A percentile compares a stretch with the other conserved stretches of the same genome.
These are phyloP conservation scores for Scelioninae gen. 1 DNA, from an alignment of 2,888 invertebrate genomes.

Conservation along the genomic window DNA sequence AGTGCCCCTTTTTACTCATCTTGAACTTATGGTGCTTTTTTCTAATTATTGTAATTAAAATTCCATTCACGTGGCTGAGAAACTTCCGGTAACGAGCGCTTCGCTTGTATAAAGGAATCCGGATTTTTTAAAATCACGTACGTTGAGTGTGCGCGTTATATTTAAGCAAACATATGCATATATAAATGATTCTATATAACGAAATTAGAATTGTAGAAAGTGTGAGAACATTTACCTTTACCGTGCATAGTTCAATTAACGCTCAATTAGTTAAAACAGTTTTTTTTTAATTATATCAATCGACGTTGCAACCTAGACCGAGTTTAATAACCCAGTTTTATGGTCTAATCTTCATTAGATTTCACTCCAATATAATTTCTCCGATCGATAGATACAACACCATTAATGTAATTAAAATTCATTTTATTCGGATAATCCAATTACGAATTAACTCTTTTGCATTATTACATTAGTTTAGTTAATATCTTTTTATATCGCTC, in stretches of 20 bases:
- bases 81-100: conserved; percentile 48
- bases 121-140: conserved; percentile 33
- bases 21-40: too few relatives aligned
- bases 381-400: conserved; percentile 44
- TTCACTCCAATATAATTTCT: conserved; percentile 59
- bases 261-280: conserved; percentile 37
- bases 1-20: too few relatives aligned
- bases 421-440: conserved; percentile 47
- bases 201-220: conserved; percentile 39
- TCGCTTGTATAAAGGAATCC: conserved; percentile 23
- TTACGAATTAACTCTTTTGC: conserved; percentile 30
- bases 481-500: too few relatives aligned
- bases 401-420: conserved; percentile 40
- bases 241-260: conserved; percentile 18
- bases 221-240: conserved; percentile 36
- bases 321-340: conserved; percentile 63
- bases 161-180: conserved; percentile 5
- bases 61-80: conserved; percentile 26
- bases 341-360: conserved; percentile 56
- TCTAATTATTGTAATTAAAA: too few relatives aligned
- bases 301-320: conserved; percentile 51
- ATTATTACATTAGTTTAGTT: conserved; percentile 24
- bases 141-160: conserved; percentile 7
- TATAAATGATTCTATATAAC: too few relatives aligned
- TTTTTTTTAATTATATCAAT: conserved; percentile 56